Evolutionary conservation across 2,113 vertebrate species (phyloP).

Genomic region (Oryzias celebensis): DNA sequence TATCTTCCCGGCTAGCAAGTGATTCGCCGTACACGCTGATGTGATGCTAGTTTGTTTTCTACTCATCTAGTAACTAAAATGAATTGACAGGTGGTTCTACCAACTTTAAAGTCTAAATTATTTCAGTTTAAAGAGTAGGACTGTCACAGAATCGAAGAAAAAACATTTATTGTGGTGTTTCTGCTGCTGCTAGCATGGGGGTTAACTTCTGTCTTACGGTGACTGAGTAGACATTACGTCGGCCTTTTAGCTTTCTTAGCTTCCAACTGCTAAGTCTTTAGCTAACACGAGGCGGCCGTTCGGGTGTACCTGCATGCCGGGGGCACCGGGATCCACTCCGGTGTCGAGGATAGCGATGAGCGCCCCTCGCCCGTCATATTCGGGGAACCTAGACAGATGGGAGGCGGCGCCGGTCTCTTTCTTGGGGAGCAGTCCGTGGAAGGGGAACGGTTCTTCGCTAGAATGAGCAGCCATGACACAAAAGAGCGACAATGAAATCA

Average conservation of each 20-base stretch:
- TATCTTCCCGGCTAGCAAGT: slow-evolving; percentile 18
- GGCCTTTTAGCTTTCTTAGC: slow-evolving; percentile 53
- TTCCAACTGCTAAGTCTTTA: slow-evolving; percentile 17
- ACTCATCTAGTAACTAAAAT: not conserved
- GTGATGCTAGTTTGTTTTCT: not conserved
- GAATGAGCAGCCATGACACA: slow-evolving; percentile 83
- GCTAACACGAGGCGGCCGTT: slow-evolving; percentile 41
- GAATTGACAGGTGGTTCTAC: not conserved
- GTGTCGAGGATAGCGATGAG: slow-evolving; percentile 93
- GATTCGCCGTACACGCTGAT: too few species aligned
- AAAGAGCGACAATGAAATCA: slow-evolving; percentile 70
- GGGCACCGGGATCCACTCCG: slow-evolving; percentile 94
- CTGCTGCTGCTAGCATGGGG: not conserved
- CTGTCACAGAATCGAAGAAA: slow-evolving; percentile 27
- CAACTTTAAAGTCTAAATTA: too few species aligned
- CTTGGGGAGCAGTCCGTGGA: slow-evolving; percentile 93
- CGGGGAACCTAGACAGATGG: slow-evolving; percentile 88
- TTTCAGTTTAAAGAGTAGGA: not conserved
- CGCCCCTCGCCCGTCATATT: slow-evolving; percentile 91
- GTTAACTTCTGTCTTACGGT: slow-evolving; percentile 8
- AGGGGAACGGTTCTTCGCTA: slow-evolving; percentile 89
- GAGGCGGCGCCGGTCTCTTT: slow-evolving; percentile 93
- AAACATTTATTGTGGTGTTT: not conserved
- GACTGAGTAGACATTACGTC: slow-evolving; percentile 12
- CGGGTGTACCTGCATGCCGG: slow-evolving; percentile 91